These are phyloP conservation scores for Cheilinus undulatus DNA, from an alignment of 2,113 vertebrate species.

Conservation along the genomic window DNA sequence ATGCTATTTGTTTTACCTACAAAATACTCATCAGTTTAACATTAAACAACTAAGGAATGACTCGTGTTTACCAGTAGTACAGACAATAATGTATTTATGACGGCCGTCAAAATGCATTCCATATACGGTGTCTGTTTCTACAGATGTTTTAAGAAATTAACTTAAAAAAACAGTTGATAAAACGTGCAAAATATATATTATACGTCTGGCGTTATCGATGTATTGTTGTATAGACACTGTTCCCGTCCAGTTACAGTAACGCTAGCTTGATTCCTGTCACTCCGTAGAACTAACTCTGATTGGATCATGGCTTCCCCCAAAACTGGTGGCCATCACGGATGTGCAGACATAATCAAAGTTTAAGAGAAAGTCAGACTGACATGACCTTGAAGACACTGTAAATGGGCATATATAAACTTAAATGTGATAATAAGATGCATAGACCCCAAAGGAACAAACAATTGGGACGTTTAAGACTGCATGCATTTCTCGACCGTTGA, in stretches of 20 bases:
- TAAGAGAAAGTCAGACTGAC: conserved; percentile 27
- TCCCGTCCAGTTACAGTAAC: conserved; percentile 3
- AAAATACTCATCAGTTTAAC: too few relatives aligned
- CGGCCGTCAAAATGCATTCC: too few relatives aligned
- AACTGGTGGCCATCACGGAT: conserved; percentile 67
- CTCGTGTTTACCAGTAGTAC: accelerated
- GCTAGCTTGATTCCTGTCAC: conserved; percentile 23
- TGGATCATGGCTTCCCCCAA: conserved; percentile 74
- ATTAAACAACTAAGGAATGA: background rate
- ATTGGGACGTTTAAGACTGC: accelerated
- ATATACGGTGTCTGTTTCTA: background rate
- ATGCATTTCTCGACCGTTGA: conserved; percentile 15
- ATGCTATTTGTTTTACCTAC: too few relatives aligned
- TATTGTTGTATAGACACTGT: background rate
- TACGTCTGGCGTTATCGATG: too few relatives aligned
- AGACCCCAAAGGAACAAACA: too few relatives aligned
- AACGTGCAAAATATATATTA: background rate
- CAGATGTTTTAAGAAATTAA: background rate
- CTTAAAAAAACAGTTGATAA: too few relatives aligned
- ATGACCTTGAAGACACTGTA: background rate
- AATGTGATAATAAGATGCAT: background rate
- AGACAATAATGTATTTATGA: too few relatives aligned
- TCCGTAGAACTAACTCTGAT: conserved; percentile 49
- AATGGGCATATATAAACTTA: accelerated
- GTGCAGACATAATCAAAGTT: conserved; percentile 43